These are phyloP conservation scores for Chromoteleia sp. DNA, from an alignment of 2,888 invertebrate species.

Conservation along the genomic window DNA sequence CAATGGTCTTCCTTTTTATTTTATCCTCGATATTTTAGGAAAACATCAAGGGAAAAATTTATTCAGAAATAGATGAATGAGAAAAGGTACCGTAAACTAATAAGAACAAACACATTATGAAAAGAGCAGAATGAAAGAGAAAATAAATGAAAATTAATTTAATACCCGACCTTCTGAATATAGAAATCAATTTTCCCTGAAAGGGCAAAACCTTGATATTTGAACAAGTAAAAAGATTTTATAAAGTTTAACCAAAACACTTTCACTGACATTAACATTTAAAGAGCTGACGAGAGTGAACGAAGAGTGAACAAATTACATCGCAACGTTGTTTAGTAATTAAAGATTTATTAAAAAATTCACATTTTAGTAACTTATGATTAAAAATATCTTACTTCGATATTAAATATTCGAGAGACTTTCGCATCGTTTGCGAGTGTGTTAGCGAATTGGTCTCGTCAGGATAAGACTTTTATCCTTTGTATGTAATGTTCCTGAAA, in stretches of 20 bases:
- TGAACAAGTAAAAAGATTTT: too few species aligned
- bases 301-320: slow-evolving; percentile 5
- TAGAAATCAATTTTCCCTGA: too few species aligned
- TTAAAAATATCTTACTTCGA: slow-evolving; percentile 83
- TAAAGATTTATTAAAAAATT: slow-evolving; percentile 83
- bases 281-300: neutral
- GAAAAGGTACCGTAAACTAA: too few species aligned
- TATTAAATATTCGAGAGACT: slow-evolving; percentile 82
- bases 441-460: slow-evolving; percentile 75
- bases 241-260: too few species aligned
- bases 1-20: neutral
- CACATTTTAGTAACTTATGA: slow-evolving; percentile 83
- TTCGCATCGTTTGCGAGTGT: slow-evolving; percentile 74
- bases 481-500: slow-evolving; percentile 75
- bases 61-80: too few species aligned
- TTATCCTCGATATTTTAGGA: neutral
- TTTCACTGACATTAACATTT: neutral
- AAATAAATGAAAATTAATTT: too few species aligned
- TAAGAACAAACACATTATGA: too few species aligned
- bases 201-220: too few species aligned
- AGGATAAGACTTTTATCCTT: slow-evolving; percentile 75
- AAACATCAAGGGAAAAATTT: too few species aligned
- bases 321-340: slow-evolving; percentile 51
- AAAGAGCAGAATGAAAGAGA: too few species aligned
- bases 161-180: too few species aligned